These are phyloP conservation scores for Adelognathus sp. DNA, from an alignment of 2,888 invertebrate genomes.

Conservation along the genomic window DNA sequence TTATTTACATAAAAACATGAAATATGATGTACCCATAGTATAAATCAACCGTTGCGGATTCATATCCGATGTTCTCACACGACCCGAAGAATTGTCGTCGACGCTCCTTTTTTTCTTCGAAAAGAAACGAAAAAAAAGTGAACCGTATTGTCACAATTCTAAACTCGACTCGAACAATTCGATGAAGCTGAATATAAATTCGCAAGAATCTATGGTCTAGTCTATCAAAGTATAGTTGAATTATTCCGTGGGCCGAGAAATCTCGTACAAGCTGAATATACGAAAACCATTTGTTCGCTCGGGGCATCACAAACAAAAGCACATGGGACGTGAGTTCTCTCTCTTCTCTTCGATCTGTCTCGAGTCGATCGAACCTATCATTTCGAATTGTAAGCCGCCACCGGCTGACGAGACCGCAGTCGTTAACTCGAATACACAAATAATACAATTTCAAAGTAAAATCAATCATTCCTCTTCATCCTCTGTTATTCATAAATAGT, in stretches of 20 bases:
- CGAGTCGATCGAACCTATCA: constrained; percentile 43
- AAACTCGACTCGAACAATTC: constrained; percentile 63
- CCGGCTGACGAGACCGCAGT: constrained; percentile 47
- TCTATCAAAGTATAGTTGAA: constrained; percentile 61
- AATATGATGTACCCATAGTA: constrained; percentile 76
- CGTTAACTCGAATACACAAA: constrained; percentile 43
- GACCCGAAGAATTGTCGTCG: constrained; percentile 32
- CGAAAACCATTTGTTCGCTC: constrained; percentile 37
- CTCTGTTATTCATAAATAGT: constrained; percentile 73
- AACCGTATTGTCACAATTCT: constrained; percentile 72
- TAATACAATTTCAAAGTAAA: constrained; percentile 59
- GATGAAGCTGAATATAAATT: constrained; percentile 60
- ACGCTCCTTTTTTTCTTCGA: no score
- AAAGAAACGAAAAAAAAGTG: constrained; percentile 14
- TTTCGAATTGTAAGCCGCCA: constrained; percentile 46
- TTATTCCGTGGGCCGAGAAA: constrained; percentile 59
- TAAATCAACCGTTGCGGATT: constrained; percentile 75
- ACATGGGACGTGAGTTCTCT: constrained; percentile 48
- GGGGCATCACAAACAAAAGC: constrained; percentile 57
- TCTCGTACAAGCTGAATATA: constrained; percentile 51
- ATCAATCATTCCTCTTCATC: no score
- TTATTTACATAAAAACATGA: constrained; percentile 80
- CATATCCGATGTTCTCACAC: constrained; percentile 65
- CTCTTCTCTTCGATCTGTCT: constrained; percentile 32
- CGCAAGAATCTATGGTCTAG: constrained; percentile 44